Evolutionary conservation across 1,140 invertebrate species (phyloP).

Genomic region (Diabrotica virgifera): DNA sequence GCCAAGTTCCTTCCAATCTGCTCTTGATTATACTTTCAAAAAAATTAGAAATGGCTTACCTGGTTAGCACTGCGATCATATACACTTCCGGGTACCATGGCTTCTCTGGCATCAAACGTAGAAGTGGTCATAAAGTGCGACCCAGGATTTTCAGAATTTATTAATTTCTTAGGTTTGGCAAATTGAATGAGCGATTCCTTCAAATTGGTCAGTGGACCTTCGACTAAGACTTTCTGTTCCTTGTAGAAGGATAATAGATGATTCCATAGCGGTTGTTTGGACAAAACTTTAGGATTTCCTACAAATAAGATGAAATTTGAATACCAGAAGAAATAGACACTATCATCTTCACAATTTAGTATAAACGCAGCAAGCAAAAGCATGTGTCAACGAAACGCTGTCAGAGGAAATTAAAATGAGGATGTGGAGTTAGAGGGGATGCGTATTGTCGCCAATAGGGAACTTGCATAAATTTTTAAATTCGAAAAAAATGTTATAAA

Average conservation of each 20-base stretch:
- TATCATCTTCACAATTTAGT: too few relatives aligned
- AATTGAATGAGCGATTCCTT: conserved; percentile 97
- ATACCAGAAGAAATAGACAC: too few relatives aligned
- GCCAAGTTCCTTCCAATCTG: too few relatives aligned
- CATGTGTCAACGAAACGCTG: too few relatives aligned
- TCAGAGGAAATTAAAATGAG: too few relatives aligned
- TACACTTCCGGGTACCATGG: conserved; percentile 80
- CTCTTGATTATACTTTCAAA: too few relatives aligned
- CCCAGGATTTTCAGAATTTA: conserved; percentile 92
- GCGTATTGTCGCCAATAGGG: too few relatives aligned
- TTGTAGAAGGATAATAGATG: conserved; percentile 97
- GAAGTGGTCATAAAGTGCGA: conserved; percentile 96
- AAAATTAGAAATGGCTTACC: not conserved
- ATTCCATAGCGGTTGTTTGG: conserved; percentile 98
- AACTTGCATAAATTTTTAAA: too few relatives aligned
- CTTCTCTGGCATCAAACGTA: conserved; percentile 89
- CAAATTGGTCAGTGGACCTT: conserved; percentile 95
- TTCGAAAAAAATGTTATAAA: too few relatives aligned
- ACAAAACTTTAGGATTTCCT: conserved; percentile 97
- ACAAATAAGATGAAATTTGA: not conserved
- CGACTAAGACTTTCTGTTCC: conserved; percentile 92
- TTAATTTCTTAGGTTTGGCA: conserved; percentile 92
- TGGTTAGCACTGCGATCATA: conserved; percentile 60
- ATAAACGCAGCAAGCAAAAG: too few relatives aligned
- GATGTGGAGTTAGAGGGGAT: too few relatives aligned